Conservation (phyloP, 2,888 invertebrate species). For the Dichetophora obliterata region DNA sequence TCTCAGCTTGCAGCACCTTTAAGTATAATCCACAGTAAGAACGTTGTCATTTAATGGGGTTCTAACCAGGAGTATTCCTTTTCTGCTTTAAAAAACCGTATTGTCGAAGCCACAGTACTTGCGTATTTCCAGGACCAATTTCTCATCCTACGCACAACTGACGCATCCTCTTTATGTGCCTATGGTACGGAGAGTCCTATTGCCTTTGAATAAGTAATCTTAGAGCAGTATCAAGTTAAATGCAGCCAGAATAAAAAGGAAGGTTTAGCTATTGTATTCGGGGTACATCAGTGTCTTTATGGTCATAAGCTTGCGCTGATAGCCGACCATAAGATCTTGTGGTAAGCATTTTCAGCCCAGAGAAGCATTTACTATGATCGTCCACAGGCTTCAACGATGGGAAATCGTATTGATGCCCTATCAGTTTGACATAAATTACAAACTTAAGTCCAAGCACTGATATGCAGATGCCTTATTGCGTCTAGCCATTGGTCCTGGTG, state of each 20-base stretch:
- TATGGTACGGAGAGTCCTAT: not conserved
- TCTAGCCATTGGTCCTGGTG: too few species aligned
- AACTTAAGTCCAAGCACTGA: too few species aligned
- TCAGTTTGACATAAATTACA: too few species aligned
- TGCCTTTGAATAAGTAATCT: not conserved
- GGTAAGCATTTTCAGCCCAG: too few species aligned
- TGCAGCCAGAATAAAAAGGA: constrained; percentile 5
- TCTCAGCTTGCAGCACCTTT: too few species aligned
- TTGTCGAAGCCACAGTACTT: not conserved
- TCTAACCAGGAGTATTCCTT: not conserved
- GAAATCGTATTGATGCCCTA: too few species aligned
- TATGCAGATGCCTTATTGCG: too few species aligned
- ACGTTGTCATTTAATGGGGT: not conserved
- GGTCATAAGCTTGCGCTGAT: not conserved
- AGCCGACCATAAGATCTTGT: not conserved
- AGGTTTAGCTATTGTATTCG: not conserved
- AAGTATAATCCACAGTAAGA: too few species aligned
- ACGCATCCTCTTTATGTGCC: not conserved
- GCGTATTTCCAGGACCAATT: constrained; percentile 17
- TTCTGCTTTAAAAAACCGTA: not conserved
- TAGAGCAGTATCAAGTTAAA: not conserved
- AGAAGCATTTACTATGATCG: too few species aligned
- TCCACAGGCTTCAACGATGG: too few species aligned
- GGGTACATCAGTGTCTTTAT: not conserved
- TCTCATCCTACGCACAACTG: not conserved